Conservation (phyloP, 35 echinoderm and acorn worm genomes). For the Lytechinus pictus region DNA sequence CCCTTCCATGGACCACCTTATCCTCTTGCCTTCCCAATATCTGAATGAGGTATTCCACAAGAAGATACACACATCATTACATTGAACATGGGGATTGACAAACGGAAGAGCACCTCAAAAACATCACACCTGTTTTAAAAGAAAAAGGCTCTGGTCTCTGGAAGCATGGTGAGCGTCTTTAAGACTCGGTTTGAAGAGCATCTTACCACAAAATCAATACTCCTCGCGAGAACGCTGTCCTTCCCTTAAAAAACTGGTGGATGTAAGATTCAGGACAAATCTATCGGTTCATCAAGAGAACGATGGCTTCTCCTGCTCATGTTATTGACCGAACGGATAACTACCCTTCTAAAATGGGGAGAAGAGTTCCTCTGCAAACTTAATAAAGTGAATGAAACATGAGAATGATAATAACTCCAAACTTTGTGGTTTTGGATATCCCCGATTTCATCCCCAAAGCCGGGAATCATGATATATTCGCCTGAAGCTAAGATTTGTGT, state of each 20-base stretch:
- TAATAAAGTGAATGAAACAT: background rate
- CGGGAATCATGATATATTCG: background rate
- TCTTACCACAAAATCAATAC: background rate
- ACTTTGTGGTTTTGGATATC: conserved; percentile 11
- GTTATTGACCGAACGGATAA: background rate
- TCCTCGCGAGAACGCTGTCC: background rate
- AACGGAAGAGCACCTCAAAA: background rate
- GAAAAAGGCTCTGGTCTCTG: background rate
- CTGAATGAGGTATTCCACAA: background rate
- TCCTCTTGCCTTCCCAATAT: background rate
- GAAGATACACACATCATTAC: background rate
- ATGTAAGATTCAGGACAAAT: background rate
- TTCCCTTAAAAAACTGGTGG: background rate
- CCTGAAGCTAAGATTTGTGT: background rate
- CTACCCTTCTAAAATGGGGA: background rate
- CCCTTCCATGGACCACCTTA: background rate
- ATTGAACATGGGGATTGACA: background rate
- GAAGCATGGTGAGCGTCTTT: background rate
- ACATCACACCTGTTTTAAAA: background rate
- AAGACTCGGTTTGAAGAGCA: background rate
- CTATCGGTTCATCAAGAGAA: background rate
- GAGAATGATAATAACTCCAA: conserved; percentile 5
- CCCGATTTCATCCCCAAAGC: background rate
- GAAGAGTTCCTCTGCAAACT: background rate
- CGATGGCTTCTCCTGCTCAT: background rate